phyloP scores from a whole-genome alignment of 2,797 vertebrate genomes.

The Phyllotis vaccarum region DNA sequence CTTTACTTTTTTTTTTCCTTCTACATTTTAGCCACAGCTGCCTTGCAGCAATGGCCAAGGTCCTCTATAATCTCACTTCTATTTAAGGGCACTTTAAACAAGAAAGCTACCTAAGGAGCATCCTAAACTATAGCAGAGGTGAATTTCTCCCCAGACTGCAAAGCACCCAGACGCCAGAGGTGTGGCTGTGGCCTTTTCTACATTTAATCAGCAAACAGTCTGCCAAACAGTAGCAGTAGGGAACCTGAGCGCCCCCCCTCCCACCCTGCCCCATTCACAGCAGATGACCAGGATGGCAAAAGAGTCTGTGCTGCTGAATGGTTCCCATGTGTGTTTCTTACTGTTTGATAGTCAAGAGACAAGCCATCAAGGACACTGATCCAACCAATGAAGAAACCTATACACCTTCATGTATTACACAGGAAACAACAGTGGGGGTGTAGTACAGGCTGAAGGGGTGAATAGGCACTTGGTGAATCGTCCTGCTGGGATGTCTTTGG shows the following conservation, averaged over 20 bases:
- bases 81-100: conserved; percentile 37
- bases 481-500: not conserved
- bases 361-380: not conserved
- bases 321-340: not conserved
- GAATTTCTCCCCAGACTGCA: not conserved
- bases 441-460: not conserved
- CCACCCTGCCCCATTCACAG: no score
- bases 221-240: not conserved
- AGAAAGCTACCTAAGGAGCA: conserved; percentile 38
- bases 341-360: not conserved
- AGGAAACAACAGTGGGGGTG: accelerated
- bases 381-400: not conserved
- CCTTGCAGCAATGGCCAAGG: not conserved
- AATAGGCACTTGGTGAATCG: accelerated
- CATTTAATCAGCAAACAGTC: not conserved
- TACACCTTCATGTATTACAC: no score
- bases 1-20: not conserved
- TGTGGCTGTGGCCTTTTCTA: not conserved
- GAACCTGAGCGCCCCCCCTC: no score
- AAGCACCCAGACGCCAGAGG: not conserved
- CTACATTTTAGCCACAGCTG: not conserved
- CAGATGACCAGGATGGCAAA: not conserved
- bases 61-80: conserved; percentile 41
- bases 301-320: not conserved
- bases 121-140: not conserved